Evolutionary conservation across 2,797 vertebrate species (phyloP).

Genomic region (Hypotaenidia okinawae): DNA sequence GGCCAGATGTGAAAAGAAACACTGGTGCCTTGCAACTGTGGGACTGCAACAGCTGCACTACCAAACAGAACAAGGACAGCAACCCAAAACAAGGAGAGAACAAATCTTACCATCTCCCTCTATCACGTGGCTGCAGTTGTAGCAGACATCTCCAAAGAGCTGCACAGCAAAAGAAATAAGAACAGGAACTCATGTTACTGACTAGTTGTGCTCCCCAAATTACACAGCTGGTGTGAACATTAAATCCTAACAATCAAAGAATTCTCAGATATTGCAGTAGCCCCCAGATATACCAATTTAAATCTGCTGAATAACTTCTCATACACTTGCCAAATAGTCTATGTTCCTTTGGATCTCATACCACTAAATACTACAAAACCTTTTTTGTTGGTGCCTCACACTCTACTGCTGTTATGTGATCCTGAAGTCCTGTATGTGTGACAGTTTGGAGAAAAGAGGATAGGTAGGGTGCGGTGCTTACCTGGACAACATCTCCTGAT

Average conservation of each 20-base stretch:
- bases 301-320: slow-evolving; percentile 53
- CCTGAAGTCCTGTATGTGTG: background rate
- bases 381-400: slow-evolving; percentile 38
- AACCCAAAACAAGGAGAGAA: background rate
- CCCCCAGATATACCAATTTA: slow-evolving; percentile 12
- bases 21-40: slow-evolving; percentile 51
- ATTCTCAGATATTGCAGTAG: background rate
- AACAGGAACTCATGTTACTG: slow-evolving; percentile 21
- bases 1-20: slow-evolving; percentile 58
- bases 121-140: slow-evolving; percentile 82
- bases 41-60: slow-evolving; percentile 58
- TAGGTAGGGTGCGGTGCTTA: background rate
- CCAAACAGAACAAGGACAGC: slow-evolving; percentile 1
- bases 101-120: slow-evolving; percentile 80
- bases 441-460: background rate
- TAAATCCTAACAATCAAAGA: slow-evolving; percentile 34
- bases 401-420: background rate
- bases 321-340: slow-evolving; percentile 45
- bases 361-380: slow-evolving; percentile 1
- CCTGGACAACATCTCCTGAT: background rate
- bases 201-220: background rate
- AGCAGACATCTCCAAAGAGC: slow-evolving; percentile 83
- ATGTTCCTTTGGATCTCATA: slow-evolving; percentile 19
- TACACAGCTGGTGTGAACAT: slow-evolving; percentile 45
- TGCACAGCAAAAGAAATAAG: slow-evolving; percentile 44